Percentiles rank a stretch among this genome's conserved stretches.
Evolutionary conservation across 2,113 vertebrate genomes (phyloP).

Genomic region (Crotalus tigris): DNA sequence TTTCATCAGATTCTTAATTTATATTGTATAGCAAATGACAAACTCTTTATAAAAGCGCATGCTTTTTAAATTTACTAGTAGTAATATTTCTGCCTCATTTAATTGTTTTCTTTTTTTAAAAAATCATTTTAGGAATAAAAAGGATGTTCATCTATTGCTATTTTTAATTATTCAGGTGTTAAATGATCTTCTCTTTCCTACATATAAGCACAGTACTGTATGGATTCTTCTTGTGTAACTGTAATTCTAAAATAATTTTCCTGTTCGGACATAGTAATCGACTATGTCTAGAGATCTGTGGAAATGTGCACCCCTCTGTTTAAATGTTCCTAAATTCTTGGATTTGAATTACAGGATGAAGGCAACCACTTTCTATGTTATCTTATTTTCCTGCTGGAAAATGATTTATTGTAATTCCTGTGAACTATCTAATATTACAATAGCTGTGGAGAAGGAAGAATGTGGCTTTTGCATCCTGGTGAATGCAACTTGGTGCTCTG

Average conservation of each 20-base stretch:
- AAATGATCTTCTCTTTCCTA: neutral
- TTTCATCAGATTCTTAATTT: conserved; percentile 13
- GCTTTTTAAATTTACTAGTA: conserved; percentile 6
- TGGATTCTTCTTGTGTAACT: conserved; percentile 32
- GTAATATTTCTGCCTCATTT: neutral
- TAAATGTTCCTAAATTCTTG: neutral
- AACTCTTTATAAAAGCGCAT: neutral
- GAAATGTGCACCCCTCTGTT: conserved; percentile 6
- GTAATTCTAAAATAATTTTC: neutral
- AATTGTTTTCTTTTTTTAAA: neutral
- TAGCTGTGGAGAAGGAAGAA: conserved; percentile 81
- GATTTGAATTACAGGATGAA: conserved; percentile 66
- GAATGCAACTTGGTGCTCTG: conserved; percentile 81
- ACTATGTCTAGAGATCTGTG: conserved; percentile 9
- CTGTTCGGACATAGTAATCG: neutral
- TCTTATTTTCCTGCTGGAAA: conserved; percentile 74
- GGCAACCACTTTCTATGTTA: conserved; percentile 71
- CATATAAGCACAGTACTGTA: neutral
- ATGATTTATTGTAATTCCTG: conserved; percentile 70
- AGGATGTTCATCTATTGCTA: conserved; percentile 6
- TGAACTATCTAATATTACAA: conserved; percentile 75
- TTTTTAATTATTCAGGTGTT: neutral
- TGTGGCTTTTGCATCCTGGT: conserved; percentile 77
- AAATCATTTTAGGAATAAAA: neutral
- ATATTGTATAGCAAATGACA: conserved; percentile 25